Percentiles rank a stretch among this genome's conserved stretches.
phyloP scores from a whole-genome alignment of 1,140 invertebrate species.

The Aphidius gifuensis region DNA sequence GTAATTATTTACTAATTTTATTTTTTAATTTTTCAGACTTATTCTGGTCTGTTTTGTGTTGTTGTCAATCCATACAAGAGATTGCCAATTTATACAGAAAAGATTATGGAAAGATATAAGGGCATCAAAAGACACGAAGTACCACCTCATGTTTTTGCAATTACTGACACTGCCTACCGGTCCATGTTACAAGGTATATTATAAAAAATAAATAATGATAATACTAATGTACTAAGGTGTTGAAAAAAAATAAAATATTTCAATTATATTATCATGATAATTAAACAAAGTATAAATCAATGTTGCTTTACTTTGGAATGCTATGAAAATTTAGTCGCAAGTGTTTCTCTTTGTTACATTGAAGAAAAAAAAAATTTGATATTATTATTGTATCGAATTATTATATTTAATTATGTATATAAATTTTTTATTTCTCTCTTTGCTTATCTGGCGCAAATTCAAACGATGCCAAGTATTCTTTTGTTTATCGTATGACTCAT shows the following conservation, averaged over 20 bases:
- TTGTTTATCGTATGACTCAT: too few species aligned
- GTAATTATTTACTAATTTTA: constrained; percentile 5
- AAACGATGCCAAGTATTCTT: too few species aligned
- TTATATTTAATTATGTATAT: too few species aligned
- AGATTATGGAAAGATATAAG: constrained; percentile 99
- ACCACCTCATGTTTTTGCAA: constrained; percentile 98
- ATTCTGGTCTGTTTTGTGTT: constrained; percentile 98
- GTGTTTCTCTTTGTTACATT: too few species aligned
- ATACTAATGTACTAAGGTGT: background rate
- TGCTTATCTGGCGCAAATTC: too few species aligned
- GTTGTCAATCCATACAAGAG: constrained; percentile 99
- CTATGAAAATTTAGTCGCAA: background rate
- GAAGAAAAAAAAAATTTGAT: too few species aligned
- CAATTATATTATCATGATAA: background rate
- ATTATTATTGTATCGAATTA: too few species aligned
- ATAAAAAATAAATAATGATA: constrained; percentile 3
- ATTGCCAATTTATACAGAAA: constrained; percentile 98
- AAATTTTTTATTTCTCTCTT: too few species aligned
- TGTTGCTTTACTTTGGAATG: background rate
- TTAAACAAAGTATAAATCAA: constrained; percentile 8
- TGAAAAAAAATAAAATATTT: background rate
- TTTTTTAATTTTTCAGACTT: constrained; percentile 73
- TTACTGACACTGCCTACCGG: constrained; percentile 96
- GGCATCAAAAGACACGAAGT: constrained; percentile 99
- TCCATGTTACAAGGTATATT: constrained; percentile 96